Evolutionary conservation across 2,888 invertebrate genomes (phyloP).

Genomic region (Parthenolecanium corni): DNA sequence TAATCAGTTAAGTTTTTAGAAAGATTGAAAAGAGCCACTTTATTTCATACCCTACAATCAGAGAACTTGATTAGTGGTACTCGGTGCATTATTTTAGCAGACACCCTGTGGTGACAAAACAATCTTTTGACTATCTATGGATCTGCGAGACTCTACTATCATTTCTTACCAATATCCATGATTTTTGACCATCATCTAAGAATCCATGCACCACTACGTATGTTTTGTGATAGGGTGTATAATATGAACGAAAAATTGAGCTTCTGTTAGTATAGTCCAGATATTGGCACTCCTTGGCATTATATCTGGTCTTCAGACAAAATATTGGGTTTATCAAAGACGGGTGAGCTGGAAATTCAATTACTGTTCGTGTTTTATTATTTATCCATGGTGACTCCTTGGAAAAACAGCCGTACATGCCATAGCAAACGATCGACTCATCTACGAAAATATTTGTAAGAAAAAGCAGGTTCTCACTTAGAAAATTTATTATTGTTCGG

Average conservation of each 20-base stretch:
- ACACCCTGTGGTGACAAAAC: too few relatives aligned
- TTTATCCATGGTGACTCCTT: slow-evolving; percentile 66
- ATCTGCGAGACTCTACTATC: neutral
- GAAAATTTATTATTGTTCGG: too few relatives aligned
- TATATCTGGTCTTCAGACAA: slow-evolving; percentile 47
- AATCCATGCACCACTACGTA: slow-evolving; percentile 78
- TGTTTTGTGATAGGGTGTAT: slow-evolving; percentile 52
- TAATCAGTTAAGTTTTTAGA: too few relatives aligned
- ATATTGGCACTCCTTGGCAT: slow-evolving; percentile 42
- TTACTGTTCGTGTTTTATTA: slow-evolving; percentile 61
- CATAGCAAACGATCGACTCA: slow-evolving; percentile 50
- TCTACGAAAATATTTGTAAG: slow-evolving; percentile 14
- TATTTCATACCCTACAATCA: too few relatives aligned
- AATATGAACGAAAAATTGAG: slow-evolving; percentile 49
- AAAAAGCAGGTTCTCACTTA: too few relatives aligned
- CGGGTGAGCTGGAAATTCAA: slow-evolving; percentile 62
- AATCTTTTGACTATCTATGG: too few relatives aligned
- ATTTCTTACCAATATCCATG: slow-evolving; percentile 54
- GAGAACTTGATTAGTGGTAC: too few relatives aligned
- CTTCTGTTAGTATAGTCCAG: slow-evolving; percentile 56
- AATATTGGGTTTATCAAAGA: slow-evolving; percentile 49
- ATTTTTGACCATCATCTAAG: slow-evolving; percentile 65
- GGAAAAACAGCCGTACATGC: slow-evolving; percentile 69
- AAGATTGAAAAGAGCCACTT: too few relatives aligned
- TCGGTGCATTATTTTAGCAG: neutral